Evolutionary conservation across 2,888 invertebrate genomes (phyloP).

Genomic region (Liodrosophila aerea): DNA sequence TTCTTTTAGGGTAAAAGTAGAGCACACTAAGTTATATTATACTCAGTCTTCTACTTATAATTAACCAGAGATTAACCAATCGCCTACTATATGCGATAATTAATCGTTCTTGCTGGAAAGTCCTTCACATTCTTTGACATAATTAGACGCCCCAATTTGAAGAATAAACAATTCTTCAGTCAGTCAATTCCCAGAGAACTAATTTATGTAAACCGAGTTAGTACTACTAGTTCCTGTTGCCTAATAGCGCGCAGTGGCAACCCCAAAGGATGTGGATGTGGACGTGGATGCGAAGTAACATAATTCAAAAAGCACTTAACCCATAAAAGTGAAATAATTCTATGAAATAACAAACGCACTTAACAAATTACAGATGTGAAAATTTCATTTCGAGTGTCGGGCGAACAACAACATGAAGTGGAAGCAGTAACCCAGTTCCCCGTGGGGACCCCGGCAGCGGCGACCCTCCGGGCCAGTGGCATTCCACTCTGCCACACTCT

Average conservation of each 20-base stretch:
- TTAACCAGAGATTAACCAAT: no score
- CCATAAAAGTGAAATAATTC: constrained; percentile 78
- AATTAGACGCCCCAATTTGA: constrained; percentile 4
- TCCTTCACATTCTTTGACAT: neutral
- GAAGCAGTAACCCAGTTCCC: constrained; percentile 32
- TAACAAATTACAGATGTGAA: constrained; percentile 83
- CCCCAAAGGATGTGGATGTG: constrained; percentile 34
- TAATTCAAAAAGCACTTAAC: constrained; percentile 73
- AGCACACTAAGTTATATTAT: no score
- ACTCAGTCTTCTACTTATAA: no score
- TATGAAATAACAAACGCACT: constrained; percentile 80
- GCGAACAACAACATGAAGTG: constrained; percentile 6
- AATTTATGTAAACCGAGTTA: constrained; percentile 62
- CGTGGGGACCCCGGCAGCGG: constrained; percentile 24
- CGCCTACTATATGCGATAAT: no score
- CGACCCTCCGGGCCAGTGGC: constrained; percentile 47
- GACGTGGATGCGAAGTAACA: constrained; percentile 29
- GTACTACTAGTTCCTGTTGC: constrained; percentile 46
- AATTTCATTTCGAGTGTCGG: constrained; percentile 79
- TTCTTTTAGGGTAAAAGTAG: no score
- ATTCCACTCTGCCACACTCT: constrained; percentile 57
- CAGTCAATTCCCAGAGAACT: constrained; percentile 65
- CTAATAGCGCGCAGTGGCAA: constrained; percentile 38
- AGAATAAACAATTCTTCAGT: neutral
- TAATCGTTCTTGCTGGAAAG: no score